Conservation (phyloP, 1,140 invertebrate species). For the Carcinoscorpius rotundicauda region DNA sequence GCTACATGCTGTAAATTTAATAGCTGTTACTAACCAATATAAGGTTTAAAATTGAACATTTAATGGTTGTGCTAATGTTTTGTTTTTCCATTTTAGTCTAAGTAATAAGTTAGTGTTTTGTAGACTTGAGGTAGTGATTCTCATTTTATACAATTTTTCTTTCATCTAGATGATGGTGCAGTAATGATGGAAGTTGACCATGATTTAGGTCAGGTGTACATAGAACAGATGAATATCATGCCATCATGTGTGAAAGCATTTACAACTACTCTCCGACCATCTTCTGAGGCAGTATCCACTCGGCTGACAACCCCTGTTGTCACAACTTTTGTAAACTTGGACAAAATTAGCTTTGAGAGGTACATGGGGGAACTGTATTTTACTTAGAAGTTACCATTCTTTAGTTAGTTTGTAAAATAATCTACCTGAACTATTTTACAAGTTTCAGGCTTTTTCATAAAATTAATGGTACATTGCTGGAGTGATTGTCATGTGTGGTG, state of each 20-base stretch:
- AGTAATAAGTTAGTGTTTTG: too few relatives aligned
- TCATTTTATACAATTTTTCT: background rate
- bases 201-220: conserved; percentile 67
- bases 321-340: conserved; percentile 86
- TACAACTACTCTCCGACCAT: conserved; percentile 28
- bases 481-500: too few relatives aligned
- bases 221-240: conserved; percentile 54
- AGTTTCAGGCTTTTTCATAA: too few relatives aligned
- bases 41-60: too few relatives aligned
- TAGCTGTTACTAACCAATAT: too few relatives aligned
- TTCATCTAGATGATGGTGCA: conserved; percentile 45
- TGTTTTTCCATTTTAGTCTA: too few relatives aligned
- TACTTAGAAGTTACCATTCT: background rate
- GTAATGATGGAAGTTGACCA: conserved; percentile 90
- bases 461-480: too few relatives aligned
- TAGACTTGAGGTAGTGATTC: too few relatives aligned
- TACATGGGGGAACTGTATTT: conserved; percentile 28
- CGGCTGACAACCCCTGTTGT: conserved; percentile 68
- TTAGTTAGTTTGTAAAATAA: too few relatives aligned
- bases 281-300: conserved; percentile 53
- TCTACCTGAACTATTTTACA: too few relatives aligned
- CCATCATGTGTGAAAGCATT: conserved; percentile 29
- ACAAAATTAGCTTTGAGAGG: conserved; percentile 96
- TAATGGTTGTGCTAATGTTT: too few relatives aligned
- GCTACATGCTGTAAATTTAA: too few relatives aligned